These are phyloP conservation scores for Nomada ruficornis DNA, from an alignment of 2,888 invertebrate species.

Conservation along the genomic window DNA sequence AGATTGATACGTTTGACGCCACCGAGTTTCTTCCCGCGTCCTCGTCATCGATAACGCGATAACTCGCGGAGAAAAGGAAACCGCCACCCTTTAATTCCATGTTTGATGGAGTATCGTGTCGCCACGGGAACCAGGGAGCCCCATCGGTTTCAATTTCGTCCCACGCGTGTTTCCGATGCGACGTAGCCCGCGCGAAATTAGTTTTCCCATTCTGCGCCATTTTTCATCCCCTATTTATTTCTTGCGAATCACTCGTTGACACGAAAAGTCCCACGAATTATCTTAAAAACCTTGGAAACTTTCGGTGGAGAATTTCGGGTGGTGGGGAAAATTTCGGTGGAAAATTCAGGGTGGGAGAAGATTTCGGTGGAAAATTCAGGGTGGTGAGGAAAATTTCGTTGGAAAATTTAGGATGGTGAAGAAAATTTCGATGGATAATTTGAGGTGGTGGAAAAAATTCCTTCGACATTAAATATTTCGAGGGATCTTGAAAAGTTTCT, in stretches of 20 bases:
- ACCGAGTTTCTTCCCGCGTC: neutral
- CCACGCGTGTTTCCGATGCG: slow-evolving; percentile 24
- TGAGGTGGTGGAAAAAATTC: no score
- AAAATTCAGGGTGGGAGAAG: no score
- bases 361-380: no score
- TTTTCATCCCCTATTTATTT: neutral
- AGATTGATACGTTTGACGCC: slow-evolving; percentile 6
- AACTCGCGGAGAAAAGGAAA: slow-evolving; percentile 13
- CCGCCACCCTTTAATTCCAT: slow-evolving; percentile 12
- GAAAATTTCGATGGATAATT: no score
- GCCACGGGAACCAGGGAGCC: neutral
- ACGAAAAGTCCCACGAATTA: no score
- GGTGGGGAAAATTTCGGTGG: no score
- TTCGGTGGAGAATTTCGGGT: no score
- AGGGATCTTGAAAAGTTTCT: no score
- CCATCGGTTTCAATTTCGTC: slow-evolving; percentile 30
- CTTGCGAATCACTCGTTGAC: neutral
- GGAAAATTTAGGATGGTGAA: no score
- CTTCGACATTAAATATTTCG: no score
- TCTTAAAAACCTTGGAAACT: no score
- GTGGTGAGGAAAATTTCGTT: no score
- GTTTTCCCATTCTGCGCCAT: neutral
- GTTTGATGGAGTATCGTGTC: slow-evolving; percentile 2
- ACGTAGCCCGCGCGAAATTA: slow-evolving; percentile 30
- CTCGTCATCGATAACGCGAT: slow-evolving; percentile 26